These are phyloP conservation scores for Ormyrus rosae DNA, from an alignment of 2,888 invertebrate genomes.

Conservation along the genomic window DNA sequence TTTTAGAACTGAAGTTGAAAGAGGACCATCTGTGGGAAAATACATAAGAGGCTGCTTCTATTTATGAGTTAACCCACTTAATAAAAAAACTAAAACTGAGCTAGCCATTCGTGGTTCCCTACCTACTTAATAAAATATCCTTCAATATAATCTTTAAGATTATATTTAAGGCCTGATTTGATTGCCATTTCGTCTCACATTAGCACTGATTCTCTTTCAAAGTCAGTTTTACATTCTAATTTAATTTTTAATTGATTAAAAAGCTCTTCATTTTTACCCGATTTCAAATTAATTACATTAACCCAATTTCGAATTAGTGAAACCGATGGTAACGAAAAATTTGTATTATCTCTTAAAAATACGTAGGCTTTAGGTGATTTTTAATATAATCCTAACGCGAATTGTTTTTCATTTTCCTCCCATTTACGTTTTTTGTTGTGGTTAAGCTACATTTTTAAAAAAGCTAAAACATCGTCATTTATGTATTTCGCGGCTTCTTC, in stretches of 20 bases:
- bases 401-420: slow-evolving; percentile 61
- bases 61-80: slow-evolving; percentile 52
- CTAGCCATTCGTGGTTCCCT: slow-evolving; percentile 52
- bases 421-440: slow-evolving; percentile 58
- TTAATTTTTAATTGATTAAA: too few species aligned
- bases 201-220: too few species aligned
- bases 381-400: slow-evolving; percentile 63
- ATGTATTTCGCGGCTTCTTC: not conserved
- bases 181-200: slow-evolving; percentile 60
- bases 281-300: too few species aligned
- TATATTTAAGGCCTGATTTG: slow-evolving; percentile 57
- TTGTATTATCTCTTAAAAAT: slow-evolving; percentile 53
- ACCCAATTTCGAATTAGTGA: too few species aligned
- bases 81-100: slow-evolving; percentile 61
- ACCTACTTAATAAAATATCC: slow-evolving; percentile 59
- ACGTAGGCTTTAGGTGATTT: slow-evolving; percentile 64
- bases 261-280: too few species aligned
- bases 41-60: slow-evolving; percentile 62
- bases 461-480: slow-evolving; percentile 26
- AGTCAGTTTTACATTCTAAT: too few species aligned
- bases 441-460: slow-evolving; percentile 57
- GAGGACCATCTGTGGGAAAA: not conserved
- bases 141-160: slow-evolving; percentile 58
- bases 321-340: too few species aligned
- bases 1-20: not conserved